phyloP scores from a whole-genome alignment of 2,888 invertebrate species.

The Eucera pruinosa region DNA sequence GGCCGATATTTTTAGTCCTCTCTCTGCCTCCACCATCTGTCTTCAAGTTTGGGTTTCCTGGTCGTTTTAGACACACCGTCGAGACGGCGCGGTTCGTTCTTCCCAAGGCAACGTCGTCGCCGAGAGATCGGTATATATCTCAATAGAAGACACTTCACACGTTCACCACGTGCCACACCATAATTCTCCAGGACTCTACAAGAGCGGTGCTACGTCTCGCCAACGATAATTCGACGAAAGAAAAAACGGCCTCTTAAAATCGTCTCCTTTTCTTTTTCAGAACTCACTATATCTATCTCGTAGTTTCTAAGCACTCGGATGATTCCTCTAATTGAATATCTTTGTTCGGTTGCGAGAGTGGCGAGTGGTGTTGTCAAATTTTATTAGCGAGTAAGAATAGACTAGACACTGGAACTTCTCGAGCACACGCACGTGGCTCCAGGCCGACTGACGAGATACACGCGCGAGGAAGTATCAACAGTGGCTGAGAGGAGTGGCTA shows the following conservation, averaged over 20 bases:
- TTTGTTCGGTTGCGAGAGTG: background rate
- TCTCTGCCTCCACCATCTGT: constrained; percentile 65
- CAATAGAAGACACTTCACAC: constrained; percentile 21
- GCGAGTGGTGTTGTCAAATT: background rate
- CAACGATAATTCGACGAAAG: too few relatives aligned
- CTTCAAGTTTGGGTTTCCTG: constrained; percentile 68
- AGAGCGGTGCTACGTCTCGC: background rate
- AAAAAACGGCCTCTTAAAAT: background rate
- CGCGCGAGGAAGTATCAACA: constrained; percentile 79
- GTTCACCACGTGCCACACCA: constrained; percentile 8
- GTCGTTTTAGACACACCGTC: constrained; percentile 57
- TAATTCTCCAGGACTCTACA: background rate
- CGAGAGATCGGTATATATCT: constrained; percentile 23
- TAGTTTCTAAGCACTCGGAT: background rate
- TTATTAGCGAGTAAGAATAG: constrained; percentile 10
- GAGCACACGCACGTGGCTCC: constrained; percentile 81
- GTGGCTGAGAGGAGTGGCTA: constrained; percentile 73
- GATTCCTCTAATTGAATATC: background rate
- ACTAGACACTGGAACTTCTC: constrained; percentile 68
- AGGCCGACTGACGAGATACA: constrained; percentile 79
- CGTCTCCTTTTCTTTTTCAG: background rate
- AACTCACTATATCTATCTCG: background rate
- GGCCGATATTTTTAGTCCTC: constrained; percentile 70
- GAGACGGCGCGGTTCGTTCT: constrained; percentile 40
- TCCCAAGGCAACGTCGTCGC: constrained; percentile 11